Percentiles rank a stretch among this genome's conserved stretches.
phyloP scores from a whole-genome alignment of 2,113 vertebrate species.

The Chelonoidis abingdonii region DNA sequence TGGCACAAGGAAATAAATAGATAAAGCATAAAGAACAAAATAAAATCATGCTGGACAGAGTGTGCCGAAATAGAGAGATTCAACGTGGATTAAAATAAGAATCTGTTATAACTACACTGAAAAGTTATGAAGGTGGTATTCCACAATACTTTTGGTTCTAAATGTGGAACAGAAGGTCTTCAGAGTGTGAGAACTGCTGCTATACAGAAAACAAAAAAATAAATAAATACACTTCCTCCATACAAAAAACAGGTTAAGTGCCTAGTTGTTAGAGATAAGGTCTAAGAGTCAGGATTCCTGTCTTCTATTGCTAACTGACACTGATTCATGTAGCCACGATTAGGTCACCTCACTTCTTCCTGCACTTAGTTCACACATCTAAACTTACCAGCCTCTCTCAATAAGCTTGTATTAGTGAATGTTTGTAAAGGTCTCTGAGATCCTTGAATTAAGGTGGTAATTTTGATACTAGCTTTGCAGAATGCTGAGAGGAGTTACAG shows the following conservation, averaged over 20 bases:
- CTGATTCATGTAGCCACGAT: rapidly evolving
- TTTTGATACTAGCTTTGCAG: too few relatives aligned
- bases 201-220: neutral
- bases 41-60: too few relatives aligned
- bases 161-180: neutral
- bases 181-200: rapidly evolving
- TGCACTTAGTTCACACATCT: neutral
- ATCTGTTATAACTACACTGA: neutral
- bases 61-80: too few relatives aligned
- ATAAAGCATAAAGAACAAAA: too few relatives aligned
- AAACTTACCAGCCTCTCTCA: neutral
- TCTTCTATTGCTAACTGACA: neutral
- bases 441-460: neutral
- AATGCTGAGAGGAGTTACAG: neutral
- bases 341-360: neutral
- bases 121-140: neutral
- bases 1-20: too few relatives aligned
- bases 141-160: neutral
- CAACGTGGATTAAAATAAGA: neutral
- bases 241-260: neutral
- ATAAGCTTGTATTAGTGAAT: neutral
- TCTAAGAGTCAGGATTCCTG: rapidly evolving
- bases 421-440: neutral
- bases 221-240: neutral
- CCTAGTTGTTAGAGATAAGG: neutral